These are phyloP conservation scores for Ptychadena robeensis DNA, from an alignment of 2,797 vertebrate species.

Conservation along the genomic window DNA sequence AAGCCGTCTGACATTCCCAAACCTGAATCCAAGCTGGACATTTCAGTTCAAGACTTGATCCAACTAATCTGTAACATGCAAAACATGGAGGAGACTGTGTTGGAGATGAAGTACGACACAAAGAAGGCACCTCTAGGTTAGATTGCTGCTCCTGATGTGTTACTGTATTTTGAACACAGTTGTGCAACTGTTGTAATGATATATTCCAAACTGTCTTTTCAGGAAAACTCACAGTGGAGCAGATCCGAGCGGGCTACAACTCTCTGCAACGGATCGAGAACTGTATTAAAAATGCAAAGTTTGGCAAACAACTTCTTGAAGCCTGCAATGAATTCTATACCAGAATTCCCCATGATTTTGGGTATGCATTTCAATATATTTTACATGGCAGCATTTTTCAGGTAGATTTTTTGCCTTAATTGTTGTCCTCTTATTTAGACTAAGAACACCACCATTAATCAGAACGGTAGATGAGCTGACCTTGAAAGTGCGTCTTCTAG, in stretches of 20 bases:
- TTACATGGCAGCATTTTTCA: not conserved
- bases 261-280: constrained; percentile 86
- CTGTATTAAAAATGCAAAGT: constrained; percentile 79
- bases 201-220: constrained; percentile 24
- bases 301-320: constrained; percentile 75
- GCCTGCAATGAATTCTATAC: constrained; percentile 95
- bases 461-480: constrained; percentile 79
- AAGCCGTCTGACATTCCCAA: constrained; percentile 52
- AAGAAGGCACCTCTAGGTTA: constrained; percentile 88
- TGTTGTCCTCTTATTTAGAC: constrained; percentile 63
- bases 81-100: constrained; percentile 89
- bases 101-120: constrained; percentile 92
- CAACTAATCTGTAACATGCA: constrained; percentile 87
- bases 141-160: not conserved
- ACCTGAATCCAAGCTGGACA: constrained; percentile 76
- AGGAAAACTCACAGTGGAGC: constrained; percentile 89
- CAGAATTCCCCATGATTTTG: constrained; percentile 91
- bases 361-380: constrained; percentile 70
- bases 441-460: constrained; percentile 80
- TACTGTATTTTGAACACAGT: too few species aligned
- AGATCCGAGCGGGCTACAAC: constrained; percentile 85
- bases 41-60: constrained; percentile 81
- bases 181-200: not conserved
- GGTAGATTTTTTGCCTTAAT: not conserved
- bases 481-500: constrained; percentile 83